These are phyloP conservation scores for Rallus crepitans DNA, from an alignment of 2,797 vertebrate genomes.

Conservation along the genomic window DNA sequence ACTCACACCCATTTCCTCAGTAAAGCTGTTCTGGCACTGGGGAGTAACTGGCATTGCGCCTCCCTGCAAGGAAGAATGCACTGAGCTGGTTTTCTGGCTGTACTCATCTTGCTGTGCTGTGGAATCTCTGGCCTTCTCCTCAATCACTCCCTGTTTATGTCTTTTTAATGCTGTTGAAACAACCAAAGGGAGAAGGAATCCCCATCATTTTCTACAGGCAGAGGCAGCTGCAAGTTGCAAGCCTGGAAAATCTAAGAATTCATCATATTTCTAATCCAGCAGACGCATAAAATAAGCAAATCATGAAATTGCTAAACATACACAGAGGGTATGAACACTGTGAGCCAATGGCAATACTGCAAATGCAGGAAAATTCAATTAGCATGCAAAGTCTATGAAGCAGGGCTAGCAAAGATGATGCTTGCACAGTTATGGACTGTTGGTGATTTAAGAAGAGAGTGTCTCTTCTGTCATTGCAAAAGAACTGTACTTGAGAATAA, in stretches of 20 bases:
- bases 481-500: neutral
- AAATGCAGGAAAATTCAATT: neutral
- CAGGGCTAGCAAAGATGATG: neutral
- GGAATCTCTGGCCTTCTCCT: neutral
- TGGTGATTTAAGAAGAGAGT: neutral
- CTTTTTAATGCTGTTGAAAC: neutral
- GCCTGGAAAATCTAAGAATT: neutral
- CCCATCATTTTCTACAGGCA: neutral
- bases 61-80: neutral
- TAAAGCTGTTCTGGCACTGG: neutral
- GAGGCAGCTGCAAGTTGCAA: neutral
- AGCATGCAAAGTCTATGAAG: neutral
- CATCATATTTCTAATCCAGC: neutral
- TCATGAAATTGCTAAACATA: neutral
- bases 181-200: neutral
- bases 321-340: neutral
- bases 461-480: neutral
- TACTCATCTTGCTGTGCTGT: neutral
- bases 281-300: neutral
- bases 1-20: neutral
- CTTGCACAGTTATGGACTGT: neutral
- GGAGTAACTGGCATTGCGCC: neutral
- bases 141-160: neutral
- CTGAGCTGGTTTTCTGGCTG: neutral
- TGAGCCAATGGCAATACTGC: neutral